Evolutionary conservation across 2,113 vertebrate genomes (phyloP).

Genomic region (Forbesichthys papilliferus): DNA sequence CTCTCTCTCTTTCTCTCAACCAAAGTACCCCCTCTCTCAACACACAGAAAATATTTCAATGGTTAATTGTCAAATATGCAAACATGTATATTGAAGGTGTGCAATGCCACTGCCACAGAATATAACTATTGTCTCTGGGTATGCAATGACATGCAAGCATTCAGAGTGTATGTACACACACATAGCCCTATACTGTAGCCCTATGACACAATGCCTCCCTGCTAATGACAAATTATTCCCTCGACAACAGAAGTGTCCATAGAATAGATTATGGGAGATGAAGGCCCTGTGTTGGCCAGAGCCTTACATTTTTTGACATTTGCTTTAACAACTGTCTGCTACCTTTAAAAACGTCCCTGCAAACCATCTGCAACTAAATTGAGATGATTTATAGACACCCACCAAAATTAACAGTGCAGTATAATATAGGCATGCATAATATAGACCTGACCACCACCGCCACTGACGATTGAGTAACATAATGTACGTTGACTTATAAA

Average conservation of each 20-base stretch:
- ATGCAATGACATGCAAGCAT: conserved; percentile 4
- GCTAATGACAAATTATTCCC: conserved; percentile 72
- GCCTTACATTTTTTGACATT: conserved; percentile 55
- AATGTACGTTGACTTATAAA: no score
- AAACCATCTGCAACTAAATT: no score
- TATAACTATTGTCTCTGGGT: conserved; percentile 49
- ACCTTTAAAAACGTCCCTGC: conserved; percentile 27
- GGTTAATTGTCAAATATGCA: conserved; percentile 80
- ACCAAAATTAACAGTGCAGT: conserved; percentile 20
- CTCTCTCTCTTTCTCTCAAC: conserved; percentile 17
- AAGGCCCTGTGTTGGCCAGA: conserved; percentile 44
- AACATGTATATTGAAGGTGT: conserved; percentile 70
- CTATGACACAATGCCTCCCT: conserved; percentile 59
- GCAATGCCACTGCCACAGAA: conserved; percentile 41
- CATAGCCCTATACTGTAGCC: conserved; percentile 59
- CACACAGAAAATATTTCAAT: conserved; percentile 68
- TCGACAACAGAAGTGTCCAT: conserved; percentile 59
- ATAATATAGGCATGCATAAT: no score
- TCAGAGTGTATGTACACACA: conserved; percentile 15
- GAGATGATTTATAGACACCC: conserved; percentile 19
- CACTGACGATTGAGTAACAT: no score
- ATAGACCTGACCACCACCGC: no score
- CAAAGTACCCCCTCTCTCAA: conserved; percentile 5
- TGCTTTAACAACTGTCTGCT: conserved; percentile 58
- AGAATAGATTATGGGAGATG: conserved; percentile 58